A percentile compares a stretch with the other conserved stretches of the same genome.
Evolutionary conservation across 2,888 invertebrate genomes (phyloP).

Genomic region (Limnephilus lunatus): DNA sequence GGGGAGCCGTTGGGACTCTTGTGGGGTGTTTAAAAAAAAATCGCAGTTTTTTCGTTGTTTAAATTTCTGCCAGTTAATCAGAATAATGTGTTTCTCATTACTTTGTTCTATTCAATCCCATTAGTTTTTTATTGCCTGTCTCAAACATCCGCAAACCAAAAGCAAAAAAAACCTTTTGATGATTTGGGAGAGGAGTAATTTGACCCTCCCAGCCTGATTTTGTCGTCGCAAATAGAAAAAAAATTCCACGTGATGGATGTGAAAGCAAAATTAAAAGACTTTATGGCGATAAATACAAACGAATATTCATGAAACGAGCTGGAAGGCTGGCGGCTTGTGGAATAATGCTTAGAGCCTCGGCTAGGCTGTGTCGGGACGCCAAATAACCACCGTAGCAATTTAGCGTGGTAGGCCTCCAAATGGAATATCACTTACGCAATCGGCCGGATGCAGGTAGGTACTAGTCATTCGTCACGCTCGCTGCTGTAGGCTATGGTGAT

Average conservation of each 20-base stretch:
- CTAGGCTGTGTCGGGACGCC: neutral
- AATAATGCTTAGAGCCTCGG: neutral
- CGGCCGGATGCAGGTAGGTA: neutral
- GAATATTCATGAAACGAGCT: conserved; percentile 59
- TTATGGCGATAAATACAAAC: conserved; percentile 58
- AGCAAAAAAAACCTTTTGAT: neutral
- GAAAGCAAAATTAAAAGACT: conserved; percentile 59
- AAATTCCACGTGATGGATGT: conserved; percentile 53
- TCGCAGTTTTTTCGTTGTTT: too few relatives aligned
- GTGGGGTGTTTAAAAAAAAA: too few relatives aligned
- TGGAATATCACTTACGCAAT: neutral
- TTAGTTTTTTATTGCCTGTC: neutral
- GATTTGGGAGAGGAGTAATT: conserved; percentile 15
- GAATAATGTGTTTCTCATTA: neutral
- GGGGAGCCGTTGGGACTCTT: too few relatives aligned
- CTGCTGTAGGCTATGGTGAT: neutral
- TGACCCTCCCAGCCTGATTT: conserved; percentile 28
- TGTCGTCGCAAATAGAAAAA: conserved; percentile 39
- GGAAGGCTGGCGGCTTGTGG: neutral
- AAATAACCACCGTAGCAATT: neutral
- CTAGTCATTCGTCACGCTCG: neutral
- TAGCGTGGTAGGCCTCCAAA: conserved; percentile 17
- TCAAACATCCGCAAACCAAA: neutral
- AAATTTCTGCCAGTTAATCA: neutral
- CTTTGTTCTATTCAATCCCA: neutral